Evolutionary conservation across 2,113 vertebrate species (phyloP).

Genomic region (Rattus norvegicus): GRCr8 NC_086021.1:131451501-131452000

Average conservation of each 20-base stretch:
- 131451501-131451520: neutral
- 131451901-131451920: neutral
- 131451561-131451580: neutral
- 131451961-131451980: neutral
- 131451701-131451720: neutral
- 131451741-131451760: neutral
- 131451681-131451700: neutral
- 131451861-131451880: neutral
- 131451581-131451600: neutral
- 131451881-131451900: neutral
- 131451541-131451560: neutral
- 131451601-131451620: neutral
- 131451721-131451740: neutral
- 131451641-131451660: neutral
- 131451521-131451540: neutral
- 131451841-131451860: neutral
- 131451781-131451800: neutral
- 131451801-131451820: neutral
- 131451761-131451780: neutral
- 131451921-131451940: neutral
- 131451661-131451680: slow-evolving; percentile 14
- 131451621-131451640: slow-evolving; percentile 9
- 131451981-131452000: neutral
- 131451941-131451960: neutral
- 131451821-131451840: neutral